phyloP scores from a whole-genome alignment of 2,113 vertebrate species.

The Colossoma macropomum region DNA sequence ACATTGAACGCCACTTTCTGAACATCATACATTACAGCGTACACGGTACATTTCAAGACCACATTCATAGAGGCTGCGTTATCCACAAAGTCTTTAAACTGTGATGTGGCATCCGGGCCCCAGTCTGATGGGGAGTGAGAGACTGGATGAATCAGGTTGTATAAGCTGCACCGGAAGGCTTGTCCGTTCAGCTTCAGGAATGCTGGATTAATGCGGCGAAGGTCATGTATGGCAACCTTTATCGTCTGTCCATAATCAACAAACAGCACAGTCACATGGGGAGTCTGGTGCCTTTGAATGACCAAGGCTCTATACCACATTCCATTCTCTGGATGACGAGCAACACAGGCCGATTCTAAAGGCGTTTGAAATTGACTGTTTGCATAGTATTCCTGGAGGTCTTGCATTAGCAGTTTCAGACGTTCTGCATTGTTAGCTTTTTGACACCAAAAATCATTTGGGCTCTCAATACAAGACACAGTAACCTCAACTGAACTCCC shows the following conservation, averaged over 20 bases:
- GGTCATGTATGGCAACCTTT: constrained; percentile 73
- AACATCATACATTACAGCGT: constrained; percentile 83
- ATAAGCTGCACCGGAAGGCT: constrained; percentile 92
- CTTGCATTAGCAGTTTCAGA: constrained; percentile 81
- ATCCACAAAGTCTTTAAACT: constrained; percentile 84
- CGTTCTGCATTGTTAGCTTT: constrained; percentile 69
- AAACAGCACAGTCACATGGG: constrained; percentile 82
- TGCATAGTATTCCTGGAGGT: constrained; percentile 85
- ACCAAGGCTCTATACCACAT: constrained; percentile 91
- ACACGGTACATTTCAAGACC: constrained; percentile 87
- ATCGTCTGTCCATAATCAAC: constrained; percentile 89
- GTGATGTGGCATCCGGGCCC: constrained; percentile 74
- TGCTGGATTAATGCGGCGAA: constrained; percentile 75
- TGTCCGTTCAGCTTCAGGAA: constrained; percentile 85
- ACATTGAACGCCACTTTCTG: constrained; percentile 82
- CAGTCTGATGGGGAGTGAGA: constrained; percentile 79
- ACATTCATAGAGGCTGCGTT: constrained; percentile 63
- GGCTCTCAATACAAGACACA: constrained; percentile 83
- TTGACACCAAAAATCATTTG: constrained; percentile 94
- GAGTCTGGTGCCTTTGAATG: constrained; percentile 66
- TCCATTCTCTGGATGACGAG: constrained; percentile 77
- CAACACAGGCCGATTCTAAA: constrained; percentile 80
- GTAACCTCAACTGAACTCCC: constrained; percentile 86
- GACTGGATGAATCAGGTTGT: constrained; percentile 82
- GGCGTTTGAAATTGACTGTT: constrained; percentile 68